Conservation (phyloP, 35 echinoderm and acorn worm genomes). For the Anneissia japonica region DNA sequence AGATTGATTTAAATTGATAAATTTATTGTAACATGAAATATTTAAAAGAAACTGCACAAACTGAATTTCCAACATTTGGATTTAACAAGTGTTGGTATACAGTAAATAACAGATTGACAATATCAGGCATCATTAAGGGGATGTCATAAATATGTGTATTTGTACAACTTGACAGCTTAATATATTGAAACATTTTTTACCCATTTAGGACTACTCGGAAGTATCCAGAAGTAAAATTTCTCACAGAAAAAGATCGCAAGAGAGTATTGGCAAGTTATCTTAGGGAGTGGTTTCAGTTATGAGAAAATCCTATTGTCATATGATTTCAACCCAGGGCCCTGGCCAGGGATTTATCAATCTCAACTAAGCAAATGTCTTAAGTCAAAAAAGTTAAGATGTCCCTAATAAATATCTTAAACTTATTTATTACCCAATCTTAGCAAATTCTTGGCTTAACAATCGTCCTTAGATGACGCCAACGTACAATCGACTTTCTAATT, state of each 20-base stretch:
- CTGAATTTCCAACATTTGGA: background rate
- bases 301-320: background rate
- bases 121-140: constrained; percentile 9
- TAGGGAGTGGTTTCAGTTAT: background rate
- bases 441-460: no score
- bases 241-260: constrained; percentile 77
- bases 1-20: background rate
- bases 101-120: background rate
- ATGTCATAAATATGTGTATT: constrained; percentile 13
- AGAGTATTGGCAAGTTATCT: constrained; percentile 69
- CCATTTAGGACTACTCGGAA: constrained; percentile 10
- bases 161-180: background rate
- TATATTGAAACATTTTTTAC: background rate
- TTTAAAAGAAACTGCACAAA: background rate
- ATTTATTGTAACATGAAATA: background rate
- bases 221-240: constrained; percentile 79
- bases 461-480: no score
- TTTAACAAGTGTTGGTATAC: no score
- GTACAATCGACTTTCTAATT: no score
- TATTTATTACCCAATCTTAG: no score
- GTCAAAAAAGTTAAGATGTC: no score
- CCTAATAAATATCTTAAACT: no score
- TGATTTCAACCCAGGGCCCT: background rate
- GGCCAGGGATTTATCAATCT: no score
- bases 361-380: no score